Percentiles rank a stretch among this genome's conserved stretches.
Conservation (phyloP, 2,888 invertebrate genomes). For the Sinodicranocentrus sp. region DNA sequence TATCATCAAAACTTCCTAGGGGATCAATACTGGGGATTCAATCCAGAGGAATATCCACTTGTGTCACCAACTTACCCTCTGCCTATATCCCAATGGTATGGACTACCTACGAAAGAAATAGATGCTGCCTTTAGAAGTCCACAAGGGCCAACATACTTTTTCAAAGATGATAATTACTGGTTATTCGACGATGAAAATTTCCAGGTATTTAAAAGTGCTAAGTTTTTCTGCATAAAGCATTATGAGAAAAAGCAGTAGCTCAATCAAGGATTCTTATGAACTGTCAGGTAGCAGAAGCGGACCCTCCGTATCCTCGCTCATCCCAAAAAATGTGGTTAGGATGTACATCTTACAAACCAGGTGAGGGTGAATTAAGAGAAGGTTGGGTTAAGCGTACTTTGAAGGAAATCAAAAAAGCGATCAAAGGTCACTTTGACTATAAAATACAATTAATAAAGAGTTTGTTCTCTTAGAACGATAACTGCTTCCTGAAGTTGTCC, state of each 20-base stretch:
- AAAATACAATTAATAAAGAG: constrained; percentile 59
- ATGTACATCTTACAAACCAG: constrained; percentile 69
- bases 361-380: constrained; percentile 56
- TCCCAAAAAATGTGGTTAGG: constrained; percentile 72
- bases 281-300: constrained; percentile 66
- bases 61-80: constrained; percentile 68
- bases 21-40: constrained; percentile 70
- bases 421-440: constrained; percentile 58
- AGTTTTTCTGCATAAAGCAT: no score
- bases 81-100: constrained; percentile 69
- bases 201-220: constrained; percentile 41
- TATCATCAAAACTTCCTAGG: constrained; percentile 25
- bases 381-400: constrained; percentile 55
- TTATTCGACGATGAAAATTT: constrained; percentile 72
- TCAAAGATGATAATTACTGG: constrained; percentile 69
- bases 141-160: constrained; percentile 69
- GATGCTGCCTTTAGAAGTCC: constrained; percentile 62
- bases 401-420: constrained; percentile 50
- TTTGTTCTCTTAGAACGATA: constrained; percentile 39
- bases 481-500: background rate
- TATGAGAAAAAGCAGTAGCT: no score
- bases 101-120: constrained; percentile 59
- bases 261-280: background rate
- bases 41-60: constrained; percentile 65
- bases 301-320: constrained; percentile 70